Percentiles rank a stretch among this genome's conserved stretches.
phyloP scores from a whole-genome alignment of 35 echinoderm and acorn worm species.

The Lytechinus pictus region DNA sequence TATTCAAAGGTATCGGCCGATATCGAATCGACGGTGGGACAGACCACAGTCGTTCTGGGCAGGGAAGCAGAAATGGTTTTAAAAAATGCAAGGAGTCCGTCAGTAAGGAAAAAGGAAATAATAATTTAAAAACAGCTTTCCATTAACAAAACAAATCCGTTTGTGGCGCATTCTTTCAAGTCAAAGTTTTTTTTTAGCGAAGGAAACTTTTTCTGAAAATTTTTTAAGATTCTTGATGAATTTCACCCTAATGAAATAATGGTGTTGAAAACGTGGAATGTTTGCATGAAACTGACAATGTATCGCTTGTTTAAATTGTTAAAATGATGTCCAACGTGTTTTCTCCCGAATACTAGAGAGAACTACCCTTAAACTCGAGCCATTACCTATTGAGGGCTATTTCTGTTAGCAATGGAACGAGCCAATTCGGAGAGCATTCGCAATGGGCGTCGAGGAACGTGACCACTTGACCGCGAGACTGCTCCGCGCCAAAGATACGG shows the following conservation, averaged over 20 bases:
- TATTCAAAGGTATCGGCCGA: constrained; percentile 82
- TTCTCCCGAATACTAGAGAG: background rate
- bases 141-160: no score
- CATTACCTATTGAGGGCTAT: constrained; percentile 85
- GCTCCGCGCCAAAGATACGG: constrained; percentile 73
- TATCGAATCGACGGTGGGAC: constrained; percentile 90
- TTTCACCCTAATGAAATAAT: no score
- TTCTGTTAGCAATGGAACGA: constrained; percentile 79
- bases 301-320: no score
- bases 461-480: constrained; percentile 64
- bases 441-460: constrained; percentile 93
- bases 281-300: no score
- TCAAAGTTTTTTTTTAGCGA: no score
- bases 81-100: background rate
- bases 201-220: no score
- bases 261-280: no score
- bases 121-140: no score
- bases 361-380: background rate
- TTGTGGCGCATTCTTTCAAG: no score
- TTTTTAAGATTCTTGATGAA: no score
- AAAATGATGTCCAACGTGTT: background rate
- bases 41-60: constrained; percentile 88
- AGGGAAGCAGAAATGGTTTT: background rate
- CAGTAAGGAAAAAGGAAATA: no score
- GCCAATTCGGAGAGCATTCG: constrained; percentile 86